Conservation (phyloP, 2,113 vertebrate genomes). For the Toxostoma redivivum region DNA sequence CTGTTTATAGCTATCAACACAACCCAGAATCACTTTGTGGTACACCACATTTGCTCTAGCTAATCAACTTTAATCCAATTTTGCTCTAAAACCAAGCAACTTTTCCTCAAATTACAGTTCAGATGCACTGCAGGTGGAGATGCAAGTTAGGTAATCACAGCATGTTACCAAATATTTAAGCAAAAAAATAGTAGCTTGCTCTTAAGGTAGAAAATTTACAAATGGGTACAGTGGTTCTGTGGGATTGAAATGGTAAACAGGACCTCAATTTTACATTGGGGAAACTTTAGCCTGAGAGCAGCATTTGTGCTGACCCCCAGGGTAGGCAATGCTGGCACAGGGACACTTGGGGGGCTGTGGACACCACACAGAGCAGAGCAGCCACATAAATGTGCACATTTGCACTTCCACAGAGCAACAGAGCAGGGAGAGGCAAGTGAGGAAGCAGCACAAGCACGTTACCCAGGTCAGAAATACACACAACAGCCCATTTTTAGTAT, state of each 20-base stretch:
- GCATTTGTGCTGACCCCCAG: background rate
- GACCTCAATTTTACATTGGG: background rate
- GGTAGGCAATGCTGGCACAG: rapidly evolving
- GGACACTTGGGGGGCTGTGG: background rate
- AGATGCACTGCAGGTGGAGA: background rate
- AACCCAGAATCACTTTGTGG: background rate
- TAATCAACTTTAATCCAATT: background rate
- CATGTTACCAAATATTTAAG: background rate
- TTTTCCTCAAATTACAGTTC: background rate
- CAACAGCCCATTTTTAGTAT: background rate
- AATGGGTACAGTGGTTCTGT: background rate
- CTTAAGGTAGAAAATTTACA: background rate
- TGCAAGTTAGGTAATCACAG: background rate
- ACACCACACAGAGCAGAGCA: background rate
- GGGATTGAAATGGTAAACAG: background rate
- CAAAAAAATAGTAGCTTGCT: background rate
- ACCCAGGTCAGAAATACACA: background rate
- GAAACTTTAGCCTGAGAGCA: background rate
- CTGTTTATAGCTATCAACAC: constrained; percentile 22
- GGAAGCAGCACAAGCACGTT: rapidly evolving
- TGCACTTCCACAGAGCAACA: background rate
- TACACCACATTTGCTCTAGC: background rate
- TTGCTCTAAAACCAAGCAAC: background rate
- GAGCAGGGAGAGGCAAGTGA: background rate
- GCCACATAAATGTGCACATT: rapidly evolving